Conservation (phyloP, 2,797 vertebrate species). For the Lindbergichthys nudifrons region DNA sequence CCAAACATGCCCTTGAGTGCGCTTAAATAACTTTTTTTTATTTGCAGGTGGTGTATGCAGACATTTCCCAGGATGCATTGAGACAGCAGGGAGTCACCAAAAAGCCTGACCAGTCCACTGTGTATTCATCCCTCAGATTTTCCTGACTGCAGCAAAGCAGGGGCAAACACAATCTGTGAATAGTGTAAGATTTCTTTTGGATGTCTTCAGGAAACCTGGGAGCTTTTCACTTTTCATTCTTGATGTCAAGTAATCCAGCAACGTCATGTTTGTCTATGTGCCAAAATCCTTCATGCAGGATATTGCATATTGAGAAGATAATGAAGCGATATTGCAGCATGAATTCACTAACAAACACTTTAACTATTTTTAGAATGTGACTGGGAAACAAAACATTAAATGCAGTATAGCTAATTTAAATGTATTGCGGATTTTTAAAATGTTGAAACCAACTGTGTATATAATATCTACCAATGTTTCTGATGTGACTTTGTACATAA, state of each 20-base stretch:
- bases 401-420: neutral
- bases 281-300: neutral
- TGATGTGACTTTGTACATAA: neutral
- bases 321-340: neutral
- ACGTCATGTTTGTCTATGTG: neutral
- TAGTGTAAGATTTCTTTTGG: neutral
- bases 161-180: neutral
- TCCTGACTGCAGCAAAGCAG: conserved; percentile 22
- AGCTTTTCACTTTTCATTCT: neutral
- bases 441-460: neutral
- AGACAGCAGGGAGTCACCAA: conserved; percentile 15
- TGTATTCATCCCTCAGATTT: conserved; percentile 77
- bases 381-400: too few species aligned
- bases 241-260: neutral
- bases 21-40: neutral
- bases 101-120: conserved; percentile 27
- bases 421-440: neutral
- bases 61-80: conserved; percentile 58
- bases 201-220: neutral
- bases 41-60: conserved; percentile 79
- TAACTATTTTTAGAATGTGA: neutral
- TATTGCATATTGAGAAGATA: neutral
- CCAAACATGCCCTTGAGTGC: too few species aligned
- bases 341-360: neutral
- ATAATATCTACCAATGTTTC: neutral